Percentiles rank a stretch among this genome's conserved stretches.
Evolutionary conservation across 2,888 invertebrate genomes (phyloP).

Genomic region (Ectropis crepuscularia): DNA sequence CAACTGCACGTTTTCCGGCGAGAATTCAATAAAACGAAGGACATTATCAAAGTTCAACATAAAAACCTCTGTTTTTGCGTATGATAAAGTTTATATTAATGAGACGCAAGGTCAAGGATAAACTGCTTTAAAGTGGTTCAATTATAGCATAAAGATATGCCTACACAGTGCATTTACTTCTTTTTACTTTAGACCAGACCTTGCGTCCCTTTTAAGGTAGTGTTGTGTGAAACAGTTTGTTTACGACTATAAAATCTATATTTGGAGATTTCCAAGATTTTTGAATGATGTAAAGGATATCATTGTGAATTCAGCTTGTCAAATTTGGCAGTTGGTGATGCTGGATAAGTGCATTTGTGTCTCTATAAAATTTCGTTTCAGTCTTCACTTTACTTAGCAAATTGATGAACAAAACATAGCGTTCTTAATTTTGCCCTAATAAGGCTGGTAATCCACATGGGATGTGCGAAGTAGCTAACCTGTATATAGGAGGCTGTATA

Average conservation of each 20-base stretch:
- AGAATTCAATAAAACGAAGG: background rate
- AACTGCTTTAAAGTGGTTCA: conserved; percentile 26
- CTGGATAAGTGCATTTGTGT: too few species aligned
- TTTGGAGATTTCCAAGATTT: background rate
- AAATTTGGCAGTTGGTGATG: too few species aligned
- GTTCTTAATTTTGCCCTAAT: too few species aligned
- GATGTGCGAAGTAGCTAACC: too few species aligned
- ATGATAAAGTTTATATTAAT: conserved; percentile 16
- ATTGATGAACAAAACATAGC: too few species aligned
- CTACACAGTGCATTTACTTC: conserved; percentile 8
- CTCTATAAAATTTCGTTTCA: too few species aligned
- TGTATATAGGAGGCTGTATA: too few species aligned
- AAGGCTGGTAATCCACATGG: too few species aligned
- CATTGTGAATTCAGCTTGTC: too few species aligned
- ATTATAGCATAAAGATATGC: conserved; percentile 18
- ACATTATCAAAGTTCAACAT: conserved; percentile 10
- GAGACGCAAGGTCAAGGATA: conserved; percentile 26
- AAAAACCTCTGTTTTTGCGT: conserved; percentile 3
- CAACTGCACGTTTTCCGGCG: background rate
- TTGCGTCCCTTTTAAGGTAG: conserved; percentile 12
- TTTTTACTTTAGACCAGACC: conserved; percentile 14
- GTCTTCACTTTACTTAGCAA: too few species aligned
- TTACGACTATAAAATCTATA: background rate
- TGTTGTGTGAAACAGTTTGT: conserved; percentile 14
- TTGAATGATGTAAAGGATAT: too few species aligned